Evolutionary conservation across 2,113 vertebrate genomes (phyloP), one percentile per base, ranked within the genome.

Genomic region (Aspiorhynchus laticeps): DNA sequence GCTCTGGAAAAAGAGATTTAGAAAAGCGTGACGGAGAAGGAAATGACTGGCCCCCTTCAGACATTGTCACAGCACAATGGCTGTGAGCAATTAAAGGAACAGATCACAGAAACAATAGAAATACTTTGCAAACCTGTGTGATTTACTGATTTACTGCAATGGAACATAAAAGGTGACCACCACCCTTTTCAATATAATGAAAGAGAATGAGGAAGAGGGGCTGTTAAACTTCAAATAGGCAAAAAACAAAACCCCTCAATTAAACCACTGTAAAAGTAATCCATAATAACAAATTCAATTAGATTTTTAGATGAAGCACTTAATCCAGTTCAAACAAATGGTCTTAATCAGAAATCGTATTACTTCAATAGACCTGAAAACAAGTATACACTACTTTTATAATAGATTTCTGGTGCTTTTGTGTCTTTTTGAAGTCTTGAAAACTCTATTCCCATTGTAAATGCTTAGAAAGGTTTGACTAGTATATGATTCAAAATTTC

Each of bases 1-100:
- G 65, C 81, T 71, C 33, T 69, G 26, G 65, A 24, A 83, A 82
- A 83, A 53, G 26, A 46, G 65, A 69, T 83, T 71, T 36, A 31
- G 59, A 53, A 83, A 83, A 71, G 65, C 41, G 5, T 83, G 65
- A 81, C 79, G 7, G 59, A 43, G 36, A 46, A 75, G 59, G 80
- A 83, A 71, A 53, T 83, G 26, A 51, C 43, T 51, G 81, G 19
- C 61, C 41, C 41, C 14, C 14, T 48, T 26, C 26, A 67, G n/a
- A 82, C 61, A 28, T 10, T 41, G 51, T 38, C 80, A 69, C 26
- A 48, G 63, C 43, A 51, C 63, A 53, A 69, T 69, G 33, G 21
- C 81, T 51, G 76, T 53, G 17, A 17, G 76, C 76, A 56, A 78
- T 48, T 79, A 56, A 79, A 56, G 26, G 9, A 21, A 12, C 73